Evolutionary conservation across 2,113 vertebrate genomes (phyloP).

Genomic region (Panthera leo): DNA sequence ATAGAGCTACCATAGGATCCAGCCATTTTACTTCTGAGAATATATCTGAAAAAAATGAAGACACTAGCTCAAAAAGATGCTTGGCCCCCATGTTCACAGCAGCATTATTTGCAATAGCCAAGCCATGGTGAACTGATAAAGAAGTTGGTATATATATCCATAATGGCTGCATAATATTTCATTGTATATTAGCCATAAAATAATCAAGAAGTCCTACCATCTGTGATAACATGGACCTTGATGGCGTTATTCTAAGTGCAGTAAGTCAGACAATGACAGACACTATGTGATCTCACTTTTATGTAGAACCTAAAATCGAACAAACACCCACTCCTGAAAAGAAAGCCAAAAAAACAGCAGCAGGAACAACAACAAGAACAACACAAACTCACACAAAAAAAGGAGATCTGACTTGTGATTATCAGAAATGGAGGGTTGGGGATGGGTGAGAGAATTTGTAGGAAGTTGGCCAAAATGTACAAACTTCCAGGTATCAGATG

Average conservation of each 20-base stretch:
- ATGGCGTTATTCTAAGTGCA: not conserved
- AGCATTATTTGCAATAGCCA: not conserved
- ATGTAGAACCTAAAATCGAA: no score
- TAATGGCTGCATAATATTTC: not conserved
- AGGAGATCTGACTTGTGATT: no score
- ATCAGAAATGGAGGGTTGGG: no score
- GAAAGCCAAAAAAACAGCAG: no score
- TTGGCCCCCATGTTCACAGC: not conserved
- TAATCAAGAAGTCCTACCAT: not conserved
- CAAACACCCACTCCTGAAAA: no score
- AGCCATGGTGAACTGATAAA: not conserved
- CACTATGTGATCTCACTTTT: not conserved
- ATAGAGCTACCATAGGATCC: not conserved
- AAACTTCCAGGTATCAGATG: no score
- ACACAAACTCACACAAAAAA: no score
- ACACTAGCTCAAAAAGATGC: not conserved
- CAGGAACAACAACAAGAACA: no score
- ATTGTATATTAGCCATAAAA: not conserved
- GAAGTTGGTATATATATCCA: not conserved
- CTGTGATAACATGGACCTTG: not conserved
- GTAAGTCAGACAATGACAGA: not conserved
- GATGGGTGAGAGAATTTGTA: no score
- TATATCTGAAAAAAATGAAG: not conserved
- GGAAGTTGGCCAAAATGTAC: no score
- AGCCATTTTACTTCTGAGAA: not conserved